Base-by-base conservation (phyloP, 2,113 vertebrate species). In the Felis catus region DNA sequence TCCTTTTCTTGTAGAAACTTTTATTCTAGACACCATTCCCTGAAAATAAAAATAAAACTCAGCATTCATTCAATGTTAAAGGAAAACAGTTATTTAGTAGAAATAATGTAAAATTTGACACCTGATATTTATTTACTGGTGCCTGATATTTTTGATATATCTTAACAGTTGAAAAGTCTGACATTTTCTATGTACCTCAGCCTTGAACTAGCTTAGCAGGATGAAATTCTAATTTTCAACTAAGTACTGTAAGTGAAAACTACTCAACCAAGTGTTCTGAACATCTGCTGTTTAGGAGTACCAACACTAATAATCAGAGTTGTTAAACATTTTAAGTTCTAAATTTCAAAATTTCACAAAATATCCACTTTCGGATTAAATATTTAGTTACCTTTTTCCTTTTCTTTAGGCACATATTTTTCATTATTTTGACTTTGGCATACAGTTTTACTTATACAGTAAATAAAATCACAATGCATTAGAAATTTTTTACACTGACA, bases 131-230 rank as follows among this genome's bases (percentile, higher is more conserved):
- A 92, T 91, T 93, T 97, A 80, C 58, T 89, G 65, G 79, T 78
- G 73, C 53, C 88, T 97, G 36, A 53, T 90, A 68, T 36, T 83
- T 97, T 96, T 73, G 78, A 95, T 12, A 53, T 33, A 23, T 89
- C 27, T 93, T 97, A 89, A 84, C 61, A 92, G 78, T 93, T 96
- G 95, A 97, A 96, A 98, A 66, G 39, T 65, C 3, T 94, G 81
- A 95, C 10, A 86, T 51, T 63, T 84, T 88, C 29, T 66, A 74
- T 2, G 89, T 48, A 36, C 8, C 91, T 78, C 89, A 45, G 66
- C 66, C 68, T 94, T 93, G 55, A 97, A 29, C 53, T 68, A 76
- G 12, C 83, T 94, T 48, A 87, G 16, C 27, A 4, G 1, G 66
- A 95, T 81, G 91, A 98, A 98, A 91, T 89, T 63, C 9, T 91